Evolutionary conservation across 2,113 vertebrate genomes (phyloP).

Genomic region (Vulpes ferrilata): DNA sequence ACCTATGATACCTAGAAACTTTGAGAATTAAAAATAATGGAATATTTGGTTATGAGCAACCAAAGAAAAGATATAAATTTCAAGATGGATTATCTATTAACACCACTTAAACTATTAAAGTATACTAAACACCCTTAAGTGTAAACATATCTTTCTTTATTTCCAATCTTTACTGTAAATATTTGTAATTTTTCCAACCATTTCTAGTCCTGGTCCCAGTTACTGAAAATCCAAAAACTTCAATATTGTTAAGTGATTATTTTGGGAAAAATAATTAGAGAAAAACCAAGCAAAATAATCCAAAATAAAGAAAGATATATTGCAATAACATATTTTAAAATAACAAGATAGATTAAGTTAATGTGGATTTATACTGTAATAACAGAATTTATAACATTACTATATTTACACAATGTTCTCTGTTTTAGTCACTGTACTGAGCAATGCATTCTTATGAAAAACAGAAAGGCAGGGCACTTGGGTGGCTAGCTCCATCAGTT

Average conservation of each 20-base stretch:
- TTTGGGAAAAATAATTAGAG: background rate
- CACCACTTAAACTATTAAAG: background rate
- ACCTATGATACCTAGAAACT: background rate
- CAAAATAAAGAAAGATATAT: background rate
- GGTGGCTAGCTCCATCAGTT: background rate
- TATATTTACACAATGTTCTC: background rate
- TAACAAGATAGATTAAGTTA: background rate
- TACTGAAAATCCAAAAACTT: background rate
- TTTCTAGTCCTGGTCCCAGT: background rate
- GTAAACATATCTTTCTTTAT: background rate
- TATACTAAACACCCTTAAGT: no score
- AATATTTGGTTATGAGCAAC: background rate
- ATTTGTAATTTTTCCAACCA: background rate
- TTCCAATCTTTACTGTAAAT: background rate
- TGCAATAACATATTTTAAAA: background rate
- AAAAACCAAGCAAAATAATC: background rate
- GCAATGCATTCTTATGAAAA: background rate
- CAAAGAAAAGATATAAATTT: background rate
- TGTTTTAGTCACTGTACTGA: background rate
- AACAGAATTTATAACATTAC: background rate
- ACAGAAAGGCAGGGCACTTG: background rate
- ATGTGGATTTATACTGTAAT: background rate
- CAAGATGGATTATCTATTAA: background rate
- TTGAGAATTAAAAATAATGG: background rate
- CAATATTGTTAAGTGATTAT: background rate